Conservation (phyloP, 2,113 vertebrate genomes). For the Helogale parvula region DNA sequence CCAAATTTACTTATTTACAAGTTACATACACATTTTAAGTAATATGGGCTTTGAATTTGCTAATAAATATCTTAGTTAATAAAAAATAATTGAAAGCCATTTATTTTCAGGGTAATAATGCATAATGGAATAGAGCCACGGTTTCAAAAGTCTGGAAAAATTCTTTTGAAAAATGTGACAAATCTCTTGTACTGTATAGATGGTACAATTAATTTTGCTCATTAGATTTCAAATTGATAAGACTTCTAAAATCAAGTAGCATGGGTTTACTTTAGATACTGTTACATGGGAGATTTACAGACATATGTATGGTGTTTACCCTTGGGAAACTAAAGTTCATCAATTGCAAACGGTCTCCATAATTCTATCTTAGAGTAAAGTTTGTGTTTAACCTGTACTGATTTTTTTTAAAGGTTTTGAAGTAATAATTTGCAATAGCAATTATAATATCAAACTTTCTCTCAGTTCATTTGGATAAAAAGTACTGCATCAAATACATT, state of each 20-base stretch:
- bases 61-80: conserved; percentile 45
- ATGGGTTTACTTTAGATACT: conserved; percentile 34
- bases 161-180: conserved; percentile 27
- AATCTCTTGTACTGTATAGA: neutral
- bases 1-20: conserved; percentile 29
- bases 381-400: conserved; percentile 44
- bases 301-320: conserved; percentile 36
- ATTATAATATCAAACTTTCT: conserved; percentile 43
- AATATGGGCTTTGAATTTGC: conserved; percentile 10
- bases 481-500: conserved; percentile 25
- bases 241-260: conserved; percentile 55
- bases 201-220: conserved; percentile 48
- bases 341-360: conserved; percentile 34
- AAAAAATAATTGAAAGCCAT: conserved; percentile 17
- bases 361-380: conserved; percentile 44
- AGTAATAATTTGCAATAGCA: conserved; percentile 15
- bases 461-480: conserved; percentile 42
- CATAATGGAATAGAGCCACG: neutral
- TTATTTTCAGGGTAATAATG: neutral
- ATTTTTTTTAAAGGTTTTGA: conserved; percentile 50
- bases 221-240: conserved; percentile 62
- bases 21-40: conserved; percentile 24
- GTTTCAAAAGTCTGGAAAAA: neutral
- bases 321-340: conserved; percentile 40
- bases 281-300: conserved; percentile 36